Conservation (phyloP, 2,797 vertebrate species). For the Sarcophilus harrisii region DNA sequence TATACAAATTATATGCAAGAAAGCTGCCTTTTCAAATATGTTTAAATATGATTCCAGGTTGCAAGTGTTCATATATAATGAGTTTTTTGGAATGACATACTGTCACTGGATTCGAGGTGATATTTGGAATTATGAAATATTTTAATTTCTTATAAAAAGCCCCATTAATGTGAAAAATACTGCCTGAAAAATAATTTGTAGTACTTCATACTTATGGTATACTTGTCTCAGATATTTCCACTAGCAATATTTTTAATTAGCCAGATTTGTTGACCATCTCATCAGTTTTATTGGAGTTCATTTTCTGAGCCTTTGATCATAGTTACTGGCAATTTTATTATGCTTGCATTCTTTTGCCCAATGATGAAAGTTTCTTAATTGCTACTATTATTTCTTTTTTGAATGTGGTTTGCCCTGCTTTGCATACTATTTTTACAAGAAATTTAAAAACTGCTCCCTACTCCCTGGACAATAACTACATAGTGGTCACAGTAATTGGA, state of each 20-base stretch:
- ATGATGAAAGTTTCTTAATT: constrained; percentile 14
- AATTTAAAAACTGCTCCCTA: not conserved
- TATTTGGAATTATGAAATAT: not conserved
- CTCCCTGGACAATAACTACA: constrained; percentile 30
- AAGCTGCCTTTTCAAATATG: not conserved
- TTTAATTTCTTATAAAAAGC: constrained; percentile 6
- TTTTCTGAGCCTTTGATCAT: constrained; percentile 35
- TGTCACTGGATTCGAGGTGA: not conserved
- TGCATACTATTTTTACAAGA: constrained; percentile 32
- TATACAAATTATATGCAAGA: constrained; percentile 5
- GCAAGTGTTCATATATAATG: not conserved
- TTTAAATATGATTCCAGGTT: not conserved
- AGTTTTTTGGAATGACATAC: not conserved
- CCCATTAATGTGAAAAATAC: constrained; percentile 3
- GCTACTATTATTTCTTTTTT: constrained; percentile 22
- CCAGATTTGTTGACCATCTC: constrained; percentile 7
- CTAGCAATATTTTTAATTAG: constrained; percentile 47
- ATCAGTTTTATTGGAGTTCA: constrained; percentile 2
- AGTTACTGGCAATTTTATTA: not conserved
- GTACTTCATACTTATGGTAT: constrained; percentile 34
- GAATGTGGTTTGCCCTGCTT: constrained; percentile 4
- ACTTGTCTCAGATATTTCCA: constrained; percentile 6
- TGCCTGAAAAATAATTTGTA: constrained; percentile 24
- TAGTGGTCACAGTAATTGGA: constrained; percentile 5
- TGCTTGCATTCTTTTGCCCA: constrained; percentile 14